These are phyloP conservation scores for Crotalus horridus DNA, from an alignment of 2,113 vertebrate genomes.

Conservation along the genomic window DNA sequence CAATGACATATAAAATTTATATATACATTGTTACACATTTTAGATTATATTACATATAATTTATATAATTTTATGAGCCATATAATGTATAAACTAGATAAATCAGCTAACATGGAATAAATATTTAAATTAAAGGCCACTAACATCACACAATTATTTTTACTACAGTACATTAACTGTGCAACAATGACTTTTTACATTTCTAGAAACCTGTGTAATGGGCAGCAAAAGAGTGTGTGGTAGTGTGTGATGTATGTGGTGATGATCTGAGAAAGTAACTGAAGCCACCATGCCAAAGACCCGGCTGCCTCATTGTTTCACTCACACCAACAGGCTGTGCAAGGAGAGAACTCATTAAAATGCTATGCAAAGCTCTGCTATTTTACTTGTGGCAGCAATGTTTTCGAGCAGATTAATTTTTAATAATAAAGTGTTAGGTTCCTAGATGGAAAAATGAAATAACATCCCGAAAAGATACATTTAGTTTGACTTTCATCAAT, in stretches of 20 bases:
- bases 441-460: neutral
- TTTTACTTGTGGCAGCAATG: constrained; percentile 16
- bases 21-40: too few relatives aligned
- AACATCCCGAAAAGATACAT: constrained; percentile 9
- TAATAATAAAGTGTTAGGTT: constrained; percentile 1
- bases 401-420: neutral
- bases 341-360: neutral
- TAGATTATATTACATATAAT: neutral
- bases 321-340: neutral
- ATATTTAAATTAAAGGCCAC: neutral
- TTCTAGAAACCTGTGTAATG: neutral
- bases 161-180: neutral
- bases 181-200: neutral
- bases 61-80: neutral
- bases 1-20: neutral
- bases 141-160: neutral
- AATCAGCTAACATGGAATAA: neutral
- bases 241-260: neutral
- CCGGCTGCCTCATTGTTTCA: neutral
- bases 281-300: neutral
- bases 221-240: neutral
- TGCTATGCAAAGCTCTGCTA: neutral
- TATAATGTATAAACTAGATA: neutral
- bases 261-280: neutral
- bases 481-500: neutral